phyloP scores from a whole-genome alignment of 1,140 invertebrate genomes.

The Oedothorax gibbosus region DNA sequence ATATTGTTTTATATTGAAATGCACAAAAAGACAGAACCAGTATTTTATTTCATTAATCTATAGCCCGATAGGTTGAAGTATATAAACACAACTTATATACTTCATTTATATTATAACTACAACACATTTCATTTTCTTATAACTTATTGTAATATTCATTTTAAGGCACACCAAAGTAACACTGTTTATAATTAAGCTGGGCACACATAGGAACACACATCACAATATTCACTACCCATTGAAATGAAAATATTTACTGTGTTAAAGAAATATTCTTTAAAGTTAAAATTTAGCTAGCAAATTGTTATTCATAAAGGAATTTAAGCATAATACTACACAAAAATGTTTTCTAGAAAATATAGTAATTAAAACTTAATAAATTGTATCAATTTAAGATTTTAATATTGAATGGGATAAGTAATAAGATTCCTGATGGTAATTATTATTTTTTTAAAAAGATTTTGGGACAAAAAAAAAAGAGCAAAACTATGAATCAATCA shows the following conservation, averaged over 20 bases:
- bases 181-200: not conserved
- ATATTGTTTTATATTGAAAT: too few relatives aligned
- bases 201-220: slow-evolving; percentile 14
- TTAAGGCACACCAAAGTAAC: slow-evolving; percentile 26
- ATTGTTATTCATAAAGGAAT: too few relatives aligned
- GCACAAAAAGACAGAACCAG: not conserved
- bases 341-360: too few relatives aligned
- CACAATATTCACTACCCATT: slow-evolving; percentile 8
- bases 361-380: too few relatives aligned
- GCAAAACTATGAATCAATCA: not conserved
- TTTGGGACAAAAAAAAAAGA: not conserved
- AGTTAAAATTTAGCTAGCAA: too few relatives aligned
- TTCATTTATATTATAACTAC: slow-evolving; percentile 2
- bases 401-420: not conserved
- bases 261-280: not conserved
- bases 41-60: slow-evolving; percentile 24
- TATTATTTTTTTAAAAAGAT: not conserved
- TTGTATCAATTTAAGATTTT: not conserved
- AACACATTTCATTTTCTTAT: not conserved
- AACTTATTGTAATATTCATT: slow-evolving; percentile 25
- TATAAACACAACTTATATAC: slow-evolving; percentile 2
- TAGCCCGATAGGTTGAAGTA: slow-evolving; percentile 10
- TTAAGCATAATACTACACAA: too few relatives aligned
- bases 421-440: not conserved
- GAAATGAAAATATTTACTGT: slow-evolving; percentile 12